Base-by-base conservation (phyloP, 2,888 invertebrate genomes). In the Portevinia maculata region DNA sequence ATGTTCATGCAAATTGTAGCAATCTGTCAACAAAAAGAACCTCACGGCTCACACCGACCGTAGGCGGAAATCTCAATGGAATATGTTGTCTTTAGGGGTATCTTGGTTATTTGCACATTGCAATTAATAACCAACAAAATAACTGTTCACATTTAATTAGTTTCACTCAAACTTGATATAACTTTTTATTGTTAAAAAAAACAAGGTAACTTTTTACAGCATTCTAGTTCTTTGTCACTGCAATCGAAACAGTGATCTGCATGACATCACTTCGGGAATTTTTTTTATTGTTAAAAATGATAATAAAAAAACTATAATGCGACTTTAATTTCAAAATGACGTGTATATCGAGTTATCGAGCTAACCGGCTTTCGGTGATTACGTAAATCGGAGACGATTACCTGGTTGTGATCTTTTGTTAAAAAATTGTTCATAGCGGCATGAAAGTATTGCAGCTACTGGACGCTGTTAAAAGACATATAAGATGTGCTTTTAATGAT, bases 201-300 rank as follows among this genome's bases (percentile, higher is more conserved):
- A 44, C 9, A 19, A 7, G 7, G 4, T 15, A 24, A 24, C 24
- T 13, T 37, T 37, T 5, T 15, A 39, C 7, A 19, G 1, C n/a
- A 13, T 53, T 30, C 53, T 13, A 24, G 53, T 37, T 52, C 32
- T 30, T 53, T 52, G 52, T 32, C 41, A 53, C 19, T 17, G 11
- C 32, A 21, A 53, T 67, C 67, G 13, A 32, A 4, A 53, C 13
- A 37, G 21, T 17, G 46, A 46, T 57, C 50, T 39, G 46, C 39
- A 50, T 59, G 59, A 70, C 48, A 70, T 70, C 70, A 70, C 39
- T 69, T 13, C n/a, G 28, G 28, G 52, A 50, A 13, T 17, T 60
- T 19, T 8, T 24, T 44, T n/a, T 7, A 0, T 13, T n/a, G 2
- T 13, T n/a, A 52, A 65, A 28, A 24, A n/a, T 4, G 13, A 48